Evolutionary conservation across 1,140 invertebrate genomes (phyloP).

Genomic region (Wasmannia auropunctata): DNA sequence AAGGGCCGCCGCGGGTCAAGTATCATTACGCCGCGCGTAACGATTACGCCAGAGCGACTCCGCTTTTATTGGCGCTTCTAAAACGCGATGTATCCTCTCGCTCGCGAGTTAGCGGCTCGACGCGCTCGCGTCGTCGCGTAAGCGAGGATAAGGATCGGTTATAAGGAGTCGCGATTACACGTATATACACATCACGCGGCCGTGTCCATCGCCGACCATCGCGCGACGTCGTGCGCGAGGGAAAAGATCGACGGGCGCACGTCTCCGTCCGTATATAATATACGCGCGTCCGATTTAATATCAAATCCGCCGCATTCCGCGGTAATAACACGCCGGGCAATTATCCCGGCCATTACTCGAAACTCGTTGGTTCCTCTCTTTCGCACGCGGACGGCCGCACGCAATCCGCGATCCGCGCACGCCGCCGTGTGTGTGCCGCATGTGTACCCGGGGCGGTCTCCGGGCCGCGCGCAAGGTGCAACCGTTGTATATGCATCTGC

Average conservation of each 20-base stretch:
- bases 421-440: no score
- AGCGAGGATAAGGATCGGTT: slow-evolving; percentile 13
- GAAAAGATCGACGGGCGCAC: not conserved
- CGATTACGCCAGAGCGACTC: slow-evolving; percentile 14
- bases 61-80: slow-evolving; percentile 34
- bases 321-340: slow-evolving; percentile 67
- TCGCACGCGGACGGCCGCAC: slow-evolving; percentile 59
- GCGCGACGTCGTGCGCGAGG: not conserved
- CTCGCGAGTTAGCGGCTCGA: slow-evolving; percentile 21
- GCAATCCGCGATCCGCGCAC: slow-evolving; percentile 49
- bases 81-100: not conserved
- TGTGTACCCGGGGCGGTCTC: slow-evolving; percentile 39
- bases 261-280: not conserved
- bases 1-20: slow-evolving; percentile 7
- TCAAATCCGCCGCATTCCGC: slow-evolving; percentile 69
- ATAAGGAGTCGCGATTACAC: not conserved
- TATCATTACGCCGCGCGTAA: slow-evolving; percentile 49
- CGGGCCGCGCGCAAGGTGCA: slow-evolving; percentile 16
- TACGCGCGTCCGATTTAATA: slow-evolving; percentile 55
- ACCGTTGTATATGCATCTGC: slow-evolving; percentile 55
- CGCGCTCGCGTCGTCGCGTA: slow-evolving; percentile 3
- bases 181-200: not conserved
- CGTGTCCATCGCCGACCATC: not conserved
- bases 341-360: slow-evolving; percentile 69
- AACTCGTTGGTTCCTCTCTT: slow-evolving; percentile 65